phyloP scores from a whole-genome alignment of 2,797 vertebrate species.

The Chrosomus eos region DNA sequence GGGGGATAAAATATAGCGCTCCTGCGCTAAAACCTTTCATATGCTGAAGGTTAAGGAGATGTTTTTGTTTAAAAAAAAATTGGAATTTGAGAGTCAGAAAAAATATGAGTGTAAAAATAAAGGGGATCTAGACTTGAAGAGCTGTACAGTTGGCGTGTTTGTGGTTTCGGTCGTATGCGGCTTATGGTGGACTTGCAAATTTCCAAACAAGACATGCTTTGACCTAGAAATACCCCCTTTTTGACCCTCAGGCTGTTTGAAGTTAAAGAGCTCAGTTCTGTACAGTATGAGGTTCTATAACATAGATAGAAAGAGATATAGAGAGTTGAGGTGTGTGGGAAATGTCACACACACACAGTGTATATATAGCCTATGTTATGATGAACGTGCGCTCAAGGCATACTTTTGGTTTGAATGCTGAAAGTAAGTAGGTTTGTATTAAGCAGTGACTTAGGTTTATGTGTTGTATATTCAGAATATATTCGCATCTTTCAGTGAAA shows the following conservation, averaged over 20 bases:
- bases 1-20: conserved; percentile 59
- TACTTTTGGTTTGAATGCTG: not conserved
- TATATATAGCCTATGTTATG: not conserved
- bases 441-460: not conserved
- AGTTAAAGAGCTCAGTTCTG: not conserved
- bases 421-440: not conserved
- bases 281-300: not conserved
- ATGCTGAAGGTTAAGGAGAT: conserved; percentile 51
- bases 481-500: not conserved
- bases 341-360: conserved; percentile 26
- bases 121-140: not conserved
- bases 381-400: not conserved
- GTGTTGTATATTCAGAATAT: not conserved
- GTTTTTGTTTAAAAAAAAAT: conserved; percentile 36
- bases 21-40: conserved; percentile 62
- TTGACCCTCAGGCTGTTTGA: conserved; percentile 33
- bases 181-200: conserved; percentile 21
- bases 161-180: not conserved
- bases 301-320: not conserved
- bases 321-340: conserved; percentile 58
- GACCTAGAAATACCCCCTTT: conserved; percentile 27
- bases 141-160: not conserved
- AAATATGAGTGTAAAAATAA: not conserved
- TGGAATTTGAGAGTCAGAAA: not conserved
- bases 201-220: conserved; percentile 20